Evolutionary conservation across 1,140 invertebrate species (phyloP).

Genomic region (Temnothorax nylanderi): DNA sequence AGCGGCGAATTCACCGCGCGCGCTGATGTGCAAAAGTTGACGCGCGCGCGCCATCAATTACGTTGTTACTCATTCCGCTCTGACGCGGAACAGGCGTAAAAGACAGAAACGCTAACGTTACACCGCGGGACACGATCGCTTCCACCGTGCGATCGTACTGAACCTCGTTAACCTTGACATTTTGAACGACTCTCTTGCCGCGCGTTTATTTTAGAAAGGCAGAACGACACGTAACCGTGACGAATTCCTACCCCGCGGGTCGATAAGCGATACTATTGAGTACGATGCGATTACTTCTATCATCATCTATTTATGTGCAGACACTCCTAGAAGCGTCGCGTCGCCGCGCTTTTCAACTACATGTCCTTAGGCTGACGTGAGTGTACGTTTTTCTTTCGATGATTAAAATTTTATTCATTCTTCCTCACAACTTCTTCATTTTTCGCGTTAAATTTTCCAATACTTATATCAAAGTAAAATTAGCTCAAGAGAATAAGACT

Average conservation of each 20-base stretch:
- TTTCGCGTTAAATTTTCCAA: background rate
- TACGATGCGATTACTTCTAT: conserved; percentile 10
- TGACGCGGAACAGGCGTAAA: conserved; percentile 29
- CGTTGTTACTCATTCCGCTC: conserved; percentile 51
- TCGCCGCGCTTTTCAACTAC: background rate
- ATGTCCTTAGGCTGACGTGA: background rate
- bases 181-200: conserved; percentile 59
- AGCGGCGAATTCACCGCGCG: background rate
- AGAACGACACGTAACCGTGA: conserved; percentile 44
- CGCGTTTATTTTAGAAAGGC: conserved; percentile 78
- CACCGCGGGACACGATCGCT: conserved; percentile 31
- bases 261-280: conserved; percentile 38
- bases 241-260: background rate
- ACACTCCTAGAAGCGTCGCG: background rate
- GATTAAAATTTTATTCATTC: background rate
- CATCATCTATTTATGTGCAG: conserved; percentile 15
- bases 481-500: background rate
- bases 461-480: background rate
- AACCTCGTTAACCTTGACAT: conserved; percentile 78
- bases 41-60: conserved; percentile 48
- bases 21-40: conserved; percentile 37
- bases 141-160: conserved; percentile 53
- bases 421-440: background rate
- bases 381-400: background rate
- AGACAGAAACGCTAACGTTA: conserved; percentile 37